phyloP scores from a whole-genome alignment of 1,140 invertebrate species.

The Onthophagus taurus region DNA sequence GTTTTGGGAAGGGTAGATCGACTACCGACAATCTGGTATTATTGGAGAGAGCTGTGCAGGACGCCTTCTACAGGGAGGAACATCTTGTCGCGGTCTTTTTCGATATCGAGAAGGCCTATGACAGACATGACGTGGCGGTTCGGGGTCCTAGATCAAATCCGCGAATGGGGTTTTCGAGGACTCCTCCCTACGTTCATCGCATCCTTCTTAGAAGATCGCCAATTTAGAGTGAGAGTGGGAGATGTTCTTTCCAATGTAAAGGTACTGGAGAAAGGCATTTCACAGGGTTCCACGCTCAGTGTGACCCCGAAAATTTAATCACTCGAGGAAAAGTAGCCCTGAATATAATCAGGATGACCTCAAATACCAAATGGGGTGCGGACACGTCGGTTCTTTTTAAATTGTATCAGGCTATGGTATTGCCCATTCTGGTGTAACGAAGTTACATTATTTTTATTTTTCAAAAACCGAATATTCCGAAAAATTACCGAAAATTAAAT shows the following conservation, averaged over 20 bases:
- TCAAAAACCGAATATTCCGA: too few species aligned
- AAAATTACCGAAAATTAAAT: too few species aligned
- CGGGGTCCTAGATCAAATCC: background rate
- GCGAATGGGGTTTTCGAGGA: background rate
- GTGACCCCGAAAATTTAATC: too few species aligned
- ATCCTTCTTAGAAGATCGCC: slow-evolving; percentile 6
- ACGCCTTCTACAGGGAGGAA: slow-evolving; percentile 9
- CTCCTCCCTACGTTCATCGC: slow-evolving; percentile 6
- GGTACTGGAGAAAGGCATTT: slow-evolving; percentile 21
- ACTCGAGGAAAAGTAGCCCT: too few species aligned
- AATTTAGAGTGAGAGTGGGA: slow-evolving; percentile 4
- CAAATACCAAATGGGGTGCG: too few species aligned
- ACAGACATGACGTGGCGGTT: slow-evolving; percentile 15
- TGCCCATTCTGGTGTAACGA: too few species aligned
- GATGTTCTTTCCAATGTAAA: background rate
- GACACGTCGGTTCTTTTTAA: too few species aligned
- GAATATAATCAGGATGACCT: too few species aligned
- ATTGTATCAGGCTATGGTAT: too few species aligned
- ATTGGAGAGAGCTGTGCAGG: slow-evolving; percentile 9
- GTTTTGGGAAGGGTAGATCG: background rate
- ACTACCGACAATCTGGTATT: slow-evolving; percentile 6
- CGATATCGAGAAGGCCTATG: slow-evolving; percentile 14
- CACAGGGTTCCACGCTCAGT: slow-evolving; percentile 23
- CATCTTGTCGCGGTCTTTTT: slow-evolving; percentile 13
- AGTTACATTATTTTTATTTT: too few species aligned